Conservation (phyloP, 2,888 invertebrate species). For the Oscheius sp. region DNA sequence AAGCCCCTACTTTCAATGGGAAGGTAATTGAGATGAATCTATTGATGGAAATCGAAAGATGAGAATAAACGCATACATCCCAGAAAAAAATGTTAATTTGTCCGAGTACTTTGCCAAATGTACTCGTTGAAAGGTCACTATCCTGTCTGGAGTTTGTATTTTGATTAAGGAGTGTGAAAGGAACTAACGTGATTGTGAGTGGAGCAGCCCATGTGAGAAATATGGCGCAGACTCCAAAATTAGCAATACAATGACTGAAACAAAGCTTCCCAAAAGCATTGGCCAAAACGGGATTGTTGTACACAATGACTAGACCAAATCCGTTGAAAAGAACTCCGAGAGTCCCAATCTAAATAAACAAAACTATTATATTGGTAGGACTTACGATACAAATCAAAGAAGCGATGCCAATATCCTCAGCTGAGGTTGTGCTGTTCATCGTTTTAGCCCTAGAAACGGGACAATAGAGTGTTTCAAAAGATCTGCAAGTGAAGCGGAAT, state of each 20-base stretch:
- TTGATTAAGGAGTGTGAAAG: too few species aligned
- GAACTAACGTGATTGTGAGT: conserved; percentile 39
- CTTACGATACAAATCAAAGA: neutral
- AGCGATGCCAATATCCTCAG: neutral
- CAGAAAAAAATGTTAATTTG: conserved; percentile 54
- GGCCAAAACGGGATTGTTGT: conserved; percentile 39
- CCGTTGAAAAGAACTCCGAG: conserved; percentile 40
- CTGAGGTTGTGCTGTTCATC: too few species aligned
- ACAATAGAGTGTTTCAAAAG: too few species aligned
- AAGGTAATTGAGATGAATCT: conserved; percentile 45
- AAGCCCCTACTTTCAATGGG: conserved; percentile 34
- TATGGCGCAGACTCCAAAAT: conserved; percentile 38
- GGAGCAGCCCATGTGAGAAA: conserved; percentile 42
- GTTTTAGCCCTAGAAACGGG: too few species aligned
- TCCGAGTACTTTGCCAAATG: conserved; percentile 37
- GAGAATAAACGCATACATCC: conserved; percentile 54
- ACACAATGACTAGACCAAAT: conserved; percentile 35
- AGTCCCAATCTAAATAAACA: conserved; percentile 34
- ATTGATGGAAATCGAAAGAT: conserved; percentile 49
- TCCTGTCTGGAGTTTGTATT: neutral
- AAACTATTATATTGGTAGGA: neutral
- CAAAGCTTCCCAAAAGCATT: conserved; percentile 44
- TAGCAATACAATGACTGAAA: conserved; percentile 45
- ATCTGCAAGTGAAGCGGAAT: too few species aligned
- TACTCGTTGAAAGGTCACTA: conserved; percentile 20